Evolutionary conservation across 2,888 invertebrate genomes (phyloP), one percentile per base, ranked within the genome.

Genomic region (Eurois occulta): DNA sequence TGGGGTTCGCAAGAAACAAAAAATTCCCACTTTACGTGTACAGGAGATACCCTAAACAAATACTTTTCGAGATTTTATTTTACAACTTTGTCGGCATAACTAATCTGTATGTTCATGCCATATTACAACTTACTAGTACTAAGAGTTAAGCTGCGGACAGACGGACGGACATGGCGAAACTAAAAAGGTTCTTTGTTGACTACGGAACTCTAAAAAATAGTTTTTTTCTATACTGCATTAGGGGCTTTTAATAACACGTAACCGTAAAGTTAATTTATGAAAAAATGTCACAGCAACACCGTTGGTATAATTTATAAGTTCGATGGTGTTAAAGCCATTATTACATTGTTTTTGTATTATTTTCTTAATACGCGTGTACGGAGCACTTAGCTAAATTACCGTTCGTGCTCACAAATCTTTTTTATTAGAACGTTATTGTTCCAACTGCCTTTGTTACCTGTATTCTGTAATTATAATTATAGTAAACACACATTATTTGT

Each of bases 381-480:
- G 58, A 72, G 77, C 41, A 64, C 55, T 72, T 35, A 46, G 24
- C 24, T 48, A 62, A 65, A 65, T 76, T 55, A 69, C 52, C 4
- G 28, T 83, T 74, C 58, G 28, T 68, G 35, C 11, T 64, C 10
- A 46, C 21, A 55, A 68, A 73, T 66, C 48, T 13, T 74, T 80
- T 77, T 69, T 80, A 68, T 69, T 55, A n/a, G 64, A 64, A 60
- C 48, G n/a, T 72, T 65, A 77, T 72, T 77, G 64, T 83, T 65
- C 21, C 24, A 35, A 46, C 28, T 11, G 16, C 58, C 21, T 0
- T 6, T 60, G 21, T 43, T 48, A 52, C 71, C 16, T 28, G 4
- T 35, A 16, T 7, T 24, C 58, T 52, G 58, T 52, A 60, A 69
- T 67, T 60, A 24, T 60, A 72, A 81, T 72, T 10, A 64, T 13